phyloP scores from a whole-genome alignment of 2,888 invertebrate genomes.

The Elmis aenea region DNA sequence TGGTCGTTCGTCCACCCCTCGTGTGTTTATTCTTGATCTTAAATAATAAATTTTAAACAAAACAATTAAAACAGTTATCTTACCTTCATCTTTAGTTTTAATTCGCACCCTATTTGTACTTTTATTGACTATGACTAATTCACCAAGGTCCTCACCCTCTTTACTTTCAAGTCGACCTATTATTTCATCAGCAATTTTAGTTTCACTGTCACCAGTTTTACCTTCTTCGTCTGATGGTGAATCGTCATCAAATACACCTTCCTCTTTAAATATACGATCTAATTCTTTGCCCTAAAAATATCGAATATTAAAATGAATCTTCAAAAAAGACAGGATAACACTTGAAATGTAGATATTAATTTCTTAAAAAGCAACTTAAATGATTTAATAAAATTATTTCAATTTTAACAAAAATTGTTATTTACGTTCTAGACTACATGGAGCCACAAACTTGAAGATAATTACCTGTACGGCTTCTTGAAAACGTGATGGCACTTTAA shows the following conservation, averaged over 20 bases:
- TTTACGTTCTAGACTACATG: background rate
- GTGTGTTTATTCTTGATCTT: too few species aligned
- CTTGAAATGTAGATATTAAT: too few species aligned
- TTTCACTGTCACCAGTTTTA: constrained; percentile 30
- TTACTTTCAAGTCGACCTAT: constrained; percentile 64
- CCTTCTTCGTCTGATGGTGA: constrained; percentile 48
- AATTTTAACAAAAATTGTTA: background rate
- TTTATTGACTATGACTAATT: constrained; percentile 57
- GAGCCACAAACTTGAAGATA: background rate
- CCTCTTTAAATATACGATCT: constrained; percentile 66
- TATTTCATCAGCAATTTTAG: constrained; percentile 45
- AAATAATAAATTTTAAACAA: background rate
- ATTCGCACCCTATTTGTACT: constrained; percentile 21
- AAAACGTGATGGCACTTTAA: constrained; percentile 61
- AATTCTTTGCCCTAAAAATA: constrained; percentile 62
- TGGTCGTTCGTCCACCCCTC: too few species aligned
- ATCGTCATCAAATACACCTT: constrained; percentile 63
- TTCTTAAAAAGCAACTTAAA: too few species aligned
- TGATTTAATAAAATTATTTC: background rate
- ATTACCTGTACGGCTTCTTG: constrained; percentile 56
- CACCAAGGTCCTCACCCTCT: constrained; percentile 55
- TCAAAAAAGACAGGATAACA: background rate
- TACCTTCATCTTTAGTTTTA: constrained; percentile 19
- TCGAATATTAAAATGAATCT: background rate
- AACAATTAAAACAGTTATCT: constrained; percentile 27